phyloP scores from a whole-genome alignment of 2,888 invertebrate genomes.

The Ormyrus thymus region DNA sequence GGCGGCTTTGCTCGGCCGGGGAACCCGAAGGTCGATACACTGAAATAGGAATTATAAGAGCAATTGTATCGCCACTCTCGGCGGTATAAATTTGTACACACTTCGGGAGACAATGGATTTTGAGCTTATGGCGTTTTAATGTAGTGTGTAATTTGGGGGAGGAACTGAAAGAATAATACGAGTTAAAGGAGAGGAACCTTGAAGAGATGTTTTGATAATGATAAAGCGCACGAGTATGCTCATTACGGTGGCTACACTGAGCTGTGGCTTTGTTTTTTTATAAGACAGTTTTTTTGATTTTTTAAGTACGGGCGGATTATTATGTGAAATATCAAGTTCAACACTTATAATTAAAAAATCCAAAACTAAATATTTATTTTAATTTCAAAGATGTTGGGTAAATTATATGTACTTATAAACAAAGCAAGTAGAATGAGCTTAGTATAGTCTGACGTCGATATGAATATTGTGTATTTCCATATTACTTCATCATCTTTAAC shows the following conservation, averaged over 20 bases:
- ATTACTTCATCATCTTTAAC: slow-evolving; percentile 2
- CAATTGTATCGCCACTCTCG: not conserved
- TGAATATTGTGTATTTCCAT: not conserved
- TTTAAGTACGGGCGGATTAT: too few relatives aligned
- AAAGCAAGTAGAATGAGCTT: slow-evolving; percentile 4
- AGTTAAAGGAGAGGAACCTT: too few relatives aligned
- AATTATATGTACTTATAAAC: too few relatives aligned
- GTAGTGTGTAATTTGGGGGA: slow-evolving; percentile 7
- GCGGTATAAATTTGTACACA: not conserved
- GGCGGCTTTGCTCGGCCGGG: not conserved
- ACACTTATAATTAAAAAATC: too few relatives aligned
- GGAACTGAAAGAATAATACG: slow-evolving; percentile 3
- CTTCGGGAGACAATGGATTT: slow-evolving; percentile 6
- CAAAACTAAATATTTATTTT: too few relatives aligned
- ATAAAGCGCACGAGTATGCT: not conserved
- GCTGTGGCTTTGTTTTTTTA: not conserved
- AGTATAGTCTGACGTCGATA: slow-evolving; percentile 5
- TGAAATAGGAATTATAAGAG: slow-evolving; percentile 11
- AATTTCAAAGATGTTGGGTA: too few relatives aligned
- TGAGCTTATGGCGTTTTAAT: not conserved
- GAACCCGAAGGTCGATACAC: slow-evolving; percentile 25
- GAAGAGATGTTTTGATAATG: too few relatives aligned
- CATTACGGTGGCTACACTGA: not conserved
- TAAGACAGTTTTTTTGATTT: not conserved
- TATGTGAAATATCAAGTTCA: too few relatives aligned